Conservation (phyloP, 2,113 vertebrate genomes). For the Pelmatolapia mariae region DNA sequence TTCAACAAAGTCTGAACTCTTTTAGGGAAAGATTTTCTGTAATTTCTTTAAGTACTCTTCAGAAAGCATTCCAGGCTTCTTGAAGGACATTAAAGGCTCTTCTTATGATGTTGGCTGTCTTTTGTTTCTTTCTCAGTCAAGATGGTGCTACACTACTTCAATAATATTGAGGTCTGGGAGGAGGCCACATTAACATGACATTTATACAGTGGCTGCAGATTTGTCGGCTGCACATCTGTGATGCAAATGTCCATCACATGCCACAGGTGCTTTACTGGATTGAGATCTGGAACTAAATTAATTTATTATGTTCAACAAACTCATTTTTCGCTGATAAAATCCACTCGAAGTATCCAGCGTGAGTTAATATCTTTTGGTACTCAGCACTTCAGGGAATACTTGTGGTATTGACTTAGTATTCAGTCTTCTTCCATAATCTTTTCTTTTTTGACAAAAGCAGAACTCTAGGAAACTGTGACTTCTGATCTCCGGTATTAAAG, state of each 20-base stretch:
- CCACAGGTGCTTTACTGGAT: neutral
- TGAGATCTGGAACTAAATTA: neutral
- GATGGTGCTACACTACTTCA: neutral
- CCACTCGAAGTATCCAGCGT: neutral
- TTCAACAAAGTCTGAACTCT: neutral
- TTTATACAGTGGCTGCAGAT: neutral
- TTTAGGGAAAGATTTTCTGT: neutral
- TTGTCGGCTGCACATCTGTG: neutral
- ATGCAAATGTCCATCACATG: neutral
- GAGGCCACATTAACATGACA: neutral
- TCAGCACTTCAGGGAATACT: neutral
- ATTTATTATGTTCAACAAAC: neutral
- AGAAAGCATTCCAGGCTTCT: neutral
- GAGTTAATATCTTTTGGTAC: neutral
- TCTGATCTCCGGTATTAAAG: neutral
- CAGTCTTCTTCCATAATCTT: neutral
- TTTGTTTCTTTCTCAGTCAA: neutral
- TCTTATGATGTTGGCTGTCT: neutral
- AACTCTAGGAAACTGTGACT: neutral
- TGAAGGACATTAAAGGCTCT: neutral
- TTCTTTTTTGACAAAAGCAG: neutral
- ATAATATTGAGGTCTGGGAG: neutral
- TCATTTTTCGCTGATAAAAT: neutral
- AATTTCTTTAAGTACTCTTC: neutral
- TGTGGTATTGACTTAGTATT: neutral